Evolutionary conservation across 2,113 vertebrate species (phyloP), one percentile per base, ranked within the genome.

Genomic region (Thryonomys swinderianus): DNA sequence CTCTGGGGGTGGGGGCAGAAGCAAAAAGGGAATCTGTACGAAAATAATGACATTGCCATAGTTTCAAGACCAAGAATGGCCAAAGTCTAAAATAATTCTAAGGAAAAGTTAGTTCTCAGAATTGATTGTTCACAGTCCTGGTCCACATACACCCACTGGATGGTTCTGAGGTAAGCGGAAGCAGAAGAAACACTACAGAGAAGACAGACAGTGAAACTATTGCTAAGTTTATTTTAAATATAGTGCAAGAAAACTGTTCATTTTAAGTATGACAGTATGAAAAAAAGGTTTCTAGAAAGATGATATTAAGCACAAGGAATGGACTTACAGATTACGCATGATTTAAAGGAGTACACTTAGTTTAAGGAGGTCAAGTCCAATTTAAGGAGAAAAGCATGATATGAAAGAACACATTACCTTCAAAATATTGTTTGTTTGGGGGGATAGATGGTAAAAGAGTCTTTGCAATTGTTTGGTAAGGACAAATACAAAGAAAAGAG

Each of bases 191-290:
- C 73, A 42, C 55, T 74, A 85, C 40, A 45, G n/a, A 21, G 27
- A 90, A 55, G 21, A 51, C 18, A 62, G 32, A 14, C 23, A 82
- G n/a, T 37, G 8, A 86, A 84, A 62, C 57, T 84, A 74, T 80
- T 51, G 30, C 10, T 42, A 86, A 4, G 9, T 90, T 79, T 85
- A 84, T 90, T 89, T 90, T 69, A 90, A 87, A 87, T 80, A n/a
- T 42, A 30, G 6, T 90, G 3, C 42, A 57, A n/a, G n/a, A n/a
- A n/a, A n/a, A 51, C 48, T 51, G 48, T 51, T 51, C 10, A 51
- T 51, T 51, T 51, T 51, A 61, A 80, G 25, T 69, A 32, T 91
- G 37, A 89, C 91, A 83, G n/a, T 51, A 61, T n/a, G n/a, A 91
- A 80, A 82, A 82, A 78, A 66, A 62, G 5, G 5, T 74, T 57